Evolutionary conservation across 2,888 invertebrate genomes (phyloP).

Genomic region (Phengaris alcon): DNA sequence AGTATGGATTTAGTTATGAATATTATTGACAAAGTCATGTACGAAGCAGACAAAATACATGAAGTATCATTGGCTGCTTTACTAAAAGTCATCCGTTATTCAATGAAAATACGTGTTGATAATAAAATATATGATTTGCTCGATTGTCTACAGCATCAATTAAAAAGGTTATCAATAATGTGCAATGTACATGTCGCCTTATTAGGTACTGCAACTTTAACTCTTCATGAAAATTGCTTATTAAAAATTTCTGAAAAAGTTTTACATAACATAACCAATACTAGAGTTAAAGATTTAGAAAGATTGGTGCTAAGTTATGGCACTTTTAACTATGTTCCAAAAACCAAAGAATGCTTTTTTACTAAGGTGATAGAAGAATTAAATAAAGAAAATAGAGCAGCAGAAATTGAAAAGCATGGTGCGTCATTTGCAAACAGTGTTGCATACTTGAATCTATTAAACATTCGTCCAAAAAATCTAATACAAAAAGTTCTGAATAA

Average conservation of each 20-base stretch:
- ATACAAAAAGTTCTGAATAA: conserved; percentile 77
- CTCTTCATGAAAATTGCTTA: conserved; percentile 60
- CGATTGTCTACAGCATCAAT: conserved; percentile 73
- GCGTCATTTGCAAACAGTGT: conserved; percentile 81
- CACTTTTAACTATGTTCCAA: conserved; percentile 79
- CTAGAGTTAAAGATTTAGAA: conserved; percentile 87
- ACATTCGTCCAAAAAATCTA: conserved; percentile 79
- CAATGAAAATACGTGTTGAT: conserved; percentile 64
- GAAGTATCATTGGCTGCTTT: conserved; percentile 83
- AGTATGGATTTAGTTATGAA: conserved; percentile 66
- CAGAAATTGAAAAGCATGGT: conserved; percentile 80
- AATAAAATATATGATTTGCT: conserved; percentile 73
- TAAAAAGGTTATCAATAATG: conserved; percentile 80
- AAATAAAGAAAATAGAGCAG: conserved; percentile 67
- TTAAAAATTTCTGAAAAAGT: conserved; percentile 74
- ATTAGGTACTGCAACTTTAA: conserved; percentile 74
- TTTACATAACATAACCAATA: conserved; percentile 59
- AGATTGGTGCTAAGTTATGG: conserved; percentile 81
- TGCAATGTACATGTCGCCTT: conserved; percentile 84
- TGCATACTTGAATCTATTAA: conserved; percentile 79
- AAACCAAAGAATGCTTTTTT: conserved; percentile 59
- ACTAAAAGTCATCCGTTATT: conserved; percentile 82
- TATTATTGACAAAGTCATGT: conserved; percentile 74
- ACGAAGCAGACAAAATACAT: conserved; percentile 75
- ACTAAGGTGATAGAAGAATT: conserved; percentile 71